Conservation (phyloP, 2,888 invertebrate species). For the Spisula solida region DNA sequence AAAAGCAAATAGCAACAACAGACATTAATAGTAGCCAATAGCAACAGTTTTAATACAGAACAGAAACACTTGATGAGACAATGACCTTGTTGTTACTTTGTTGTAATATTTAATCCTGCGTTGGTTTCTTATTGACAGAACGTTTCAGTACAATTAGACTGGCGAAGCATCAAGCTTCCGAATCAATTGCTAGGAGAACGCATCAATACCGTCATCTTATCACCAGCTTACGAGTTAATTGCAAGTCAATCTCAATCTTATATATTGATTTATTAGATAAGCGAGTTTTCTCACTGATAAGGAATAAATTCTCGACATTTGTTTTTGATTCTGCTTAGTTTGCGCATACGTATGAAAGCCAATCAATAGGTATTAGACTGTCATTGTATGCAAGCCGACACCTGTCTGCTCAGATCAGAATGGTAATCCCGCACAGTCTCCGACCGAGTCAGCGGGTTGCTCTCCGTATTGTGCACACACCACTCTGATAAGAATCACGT, state of each 20-base stretch:
- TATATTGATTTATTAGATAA: conserved; percentile 14
- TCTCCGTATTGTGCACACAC: background rate
- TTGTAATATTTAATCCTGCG: background rate
- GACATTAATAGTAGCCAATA: no score
- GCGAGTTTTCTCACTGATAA: background rate
- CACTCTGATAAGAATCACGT: background rate
- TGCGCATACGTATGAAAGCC: background rate
- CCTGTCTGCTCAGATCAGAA: background rate
- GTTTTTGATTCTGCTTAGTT: background rate
- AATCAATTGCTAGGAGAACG: background rate
- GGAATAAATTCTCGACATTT: background rate
- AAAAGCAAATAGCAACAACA: no score
- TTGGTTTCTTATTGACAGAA: background rate
- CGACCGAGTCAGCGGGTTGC: background rate
- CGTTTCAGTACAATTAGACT: background rate
- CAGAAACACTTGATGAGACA: no score
- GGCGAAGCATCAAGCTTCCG: background rate
- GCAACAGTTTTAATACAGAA: no score
- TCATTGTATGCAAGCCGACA: background rate
- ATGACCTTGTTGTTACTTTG: no score
- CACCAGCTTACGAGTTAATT: background rate
- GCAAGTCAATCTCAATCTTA: background rate
- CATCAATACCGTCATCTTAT: background rate
- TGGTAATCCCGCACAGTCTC: background rate
- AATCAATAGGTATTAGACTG: background rate